Percentiles rank a stretch among this genome's conserved stretches.
Conservation (phyloP, 2,797 vertebrate species). For the Gadopsis bispinosus region DNA sequence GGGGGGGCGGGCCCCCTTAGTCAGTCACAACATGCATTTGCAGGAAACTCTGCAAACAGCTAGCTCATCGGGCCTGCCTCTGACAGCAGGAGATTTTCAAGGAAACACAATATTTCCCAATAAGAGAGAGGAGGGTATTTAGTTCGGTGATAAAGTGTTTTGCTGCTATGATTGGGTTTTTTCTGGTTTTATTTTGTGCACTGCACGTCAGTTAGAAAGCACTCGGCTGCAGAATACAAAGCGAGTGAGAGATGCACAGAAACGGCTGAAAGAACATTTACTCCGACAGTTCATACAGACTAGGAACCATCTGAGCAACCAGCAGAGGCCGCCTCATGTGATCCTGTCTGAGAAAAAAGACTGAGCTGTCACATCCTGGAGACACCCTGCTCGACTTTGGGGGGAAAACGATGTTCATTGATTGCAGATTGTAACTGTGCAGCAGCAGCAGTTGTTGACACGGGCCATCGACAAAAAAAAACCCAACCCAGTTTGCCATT, state of each 20-base stretch:
- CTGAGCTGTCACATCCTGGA: conserved; percentile 1
- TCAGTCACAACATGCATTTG: no score
- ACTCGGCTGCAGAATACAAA: neutral
- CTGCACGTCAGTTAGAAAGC: neutral
- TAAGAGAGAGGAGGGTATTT: neutral
- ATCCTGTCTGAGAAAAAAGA: conserved; percentile 11
- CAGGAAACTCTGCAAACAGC: no score
- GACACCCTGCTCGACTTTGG: neutral
- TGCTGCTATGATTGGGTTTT: neutral
- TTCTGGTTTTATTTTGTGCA: no score
- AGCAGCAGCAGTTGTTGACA: conserved; percentile 5
- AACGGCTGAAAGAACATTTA: conserved; percentile 16
- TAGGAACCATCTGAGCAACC: neutral
- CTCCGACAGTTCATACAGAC: conserved; percentile 7
- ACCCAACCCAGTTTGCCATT: neutral
- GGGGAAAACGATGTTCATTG: neutral
- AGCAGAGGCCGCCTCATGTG: neutral
- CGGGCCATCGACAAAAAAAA: neutral
- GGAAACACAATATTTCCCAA: neutral
- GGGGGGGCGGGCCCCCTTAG: no score
- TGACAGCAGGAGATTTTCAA: neutral
- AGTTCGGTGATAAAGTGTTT: neutral
- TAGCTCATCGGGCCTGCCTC: neutral
- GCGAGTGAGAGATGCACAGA: neutral
- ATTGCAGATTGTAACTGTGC: neutral